phyloP scores from a whole-genome alignment of 2,113 vertebrate species.

The Misgurnus anguillicaudatus region DNA sequence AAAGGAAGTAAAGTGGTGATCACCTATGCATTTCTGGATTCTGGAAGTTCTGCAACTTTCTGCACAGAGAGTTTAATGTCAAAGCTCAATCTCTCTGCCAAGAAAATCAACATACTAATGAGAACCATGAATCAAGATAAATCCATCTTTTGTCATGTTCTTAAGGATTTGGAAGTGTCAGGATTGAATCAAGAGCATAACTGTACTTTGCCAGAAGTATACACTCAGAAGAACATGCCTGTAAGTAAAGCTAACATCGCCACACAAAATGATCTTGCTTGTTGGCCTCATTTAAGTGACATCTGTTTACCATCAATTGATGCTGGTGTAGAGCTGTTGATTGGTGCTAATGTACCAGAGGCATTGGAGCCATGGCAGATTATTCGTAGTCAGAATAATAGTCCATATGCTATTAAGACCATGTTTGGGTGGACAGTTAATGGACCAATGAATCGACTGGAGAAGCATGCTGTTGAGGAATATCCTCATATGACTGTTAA shows the following conservation, averaged over 20 bases:
- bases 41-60: neutral
- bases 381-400: neutral
- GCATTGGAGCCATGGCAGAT: too few species aligned
- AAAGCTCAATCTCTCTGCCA: neutral
- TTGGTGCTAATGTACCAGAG: too few species aligned
- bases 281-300: too few species aligned
- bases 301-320: too few species aligned
- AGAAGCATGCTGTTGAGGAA: too few species aligned
- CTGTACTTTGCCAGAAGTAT: neutral
- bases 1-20: neutral
- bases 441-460: too few species aligned
- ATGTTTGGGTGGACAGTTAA: slow-evolving; percentile 8
- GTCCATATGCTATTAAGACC: neutral
- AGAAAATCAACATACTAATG: slow-evolving; percentile 2
- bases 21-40: neutral
- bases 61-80: neutral
- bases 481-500: too few species aligned
- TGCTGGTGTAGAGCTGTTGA: too few species aligned
- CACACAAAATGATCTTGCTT: too few species aligned
- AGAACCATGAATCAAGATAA: neutral
- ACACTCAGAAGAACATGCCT: neutral
- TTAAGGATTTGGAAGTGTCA: neutral
- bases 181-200: neutral
- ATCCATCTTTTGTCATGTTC: neutral
- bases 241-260: neutral